These are phyloP conservation scores for Axea sp. DNA, from an alignment of 2,888 invertebrate genomes.

Conservation along the genomic window DNA sequence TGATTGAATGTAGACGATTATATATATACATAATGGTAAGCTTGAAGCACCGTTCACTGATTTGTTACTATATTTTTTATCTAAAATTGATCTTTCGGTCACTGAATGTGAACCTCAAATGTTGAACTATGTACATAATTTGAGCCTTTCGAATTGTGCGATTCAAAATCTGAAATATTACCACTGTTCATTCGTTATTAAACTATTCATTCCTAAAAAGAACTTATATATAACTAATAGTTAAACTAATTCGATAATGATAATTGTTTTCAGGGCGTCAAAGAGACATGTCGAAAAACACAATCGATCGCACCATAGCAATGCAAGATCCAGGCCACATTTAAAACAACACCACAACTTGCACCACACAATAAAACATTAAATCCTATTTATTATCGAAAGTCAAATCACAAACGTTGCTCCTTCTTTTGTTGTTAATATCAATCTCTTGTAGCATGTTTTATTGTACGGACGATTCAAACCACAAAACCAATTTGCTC, in stretches of 20 bases:
- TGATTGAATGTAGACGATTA: slow-evolving; percentile 23
- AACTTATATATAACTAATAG: no score
- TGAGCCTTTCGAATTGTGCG: no score
- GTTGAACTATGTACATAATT: no score
- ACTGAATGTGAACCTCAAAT: slow-evolving; percentile 16
- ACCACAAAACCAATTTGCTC: slow-evolving; percentile 3
- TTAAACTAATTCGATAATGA: slow-evolving; percentile 31
- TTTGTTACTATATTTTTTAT: no score
- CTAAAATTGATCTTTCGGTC: not conserved
- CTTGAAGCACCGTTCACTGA: slow-evolving; percentile 26
- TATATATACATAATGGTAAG: slow-evolving; percentile 17
- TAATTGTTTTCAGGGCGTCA: slow-evolving; percentile 59
- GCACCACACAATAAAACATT: slow-evolving; percentile 75
- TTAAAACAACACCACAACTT: slow-evolving; percentile 70
- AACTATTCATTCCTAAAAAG: no score
- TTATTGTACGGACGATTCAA: slow-evolving; percentile 1
- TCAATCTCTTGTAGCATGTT: slow-evolving; percentile 36
- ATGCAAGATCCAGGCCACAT: slow-evolving; percentile 73
- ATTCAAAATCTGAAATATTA: no score
- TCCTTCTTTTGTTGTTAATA: slow-evolving; percentile 17
- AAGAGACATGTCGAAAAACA: slow-evolving; percentile 68
- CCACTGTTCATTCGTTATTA: no score
- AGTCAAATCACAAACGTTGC: slow-evolving; percentile 28
- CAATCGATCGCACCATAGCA: slow-evolving; percentile 72
- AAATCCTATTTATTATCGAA: slow-evolving; percentile 41